Base-by-base conservation (phyloP, 1,140 invertebrate genomes). In the Neodiprion lecontei region DNA sequence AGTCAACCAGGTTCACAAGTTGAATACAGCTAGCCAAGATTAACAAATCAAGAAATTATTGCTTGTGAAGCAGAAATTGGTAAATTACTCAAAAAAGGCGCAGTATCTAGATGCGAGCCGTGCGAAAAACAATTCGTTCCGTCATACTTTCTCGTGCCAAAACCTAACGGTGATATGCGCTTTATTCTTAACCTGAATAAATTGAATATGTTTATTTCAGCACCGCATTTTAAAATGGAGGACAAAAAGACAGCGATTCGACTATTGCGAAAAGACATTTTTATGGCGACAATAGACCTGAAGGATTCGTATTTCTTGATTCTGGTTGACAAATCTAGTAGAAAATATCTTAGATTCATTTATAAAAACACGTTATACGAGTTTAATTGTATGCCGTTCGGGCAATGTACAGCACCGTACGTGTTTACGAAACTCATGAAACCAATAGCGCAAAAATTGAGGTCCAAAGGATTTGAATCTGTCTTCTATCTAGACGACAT, bases 371-470 rank as follows among this genome's bases (percentile, higher is more conserved):
- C 17, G 12, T 68, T 79, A 17, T 78, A 75, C 48, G 71, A 79
- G 61, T 79, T 78, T 67, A 79, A 70, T 73, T 79, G 75, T 70
- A 68, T 77, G 14, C 72, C 72, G 9, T 80, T 78, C 70, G 79
- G 78, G 12, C 47, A 78, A 47, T 78, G 65, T 17, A 67, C 66
- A 67, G 78, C 78, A n/a, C 78, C 79, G 9, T 74, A 40, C 5
- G 28, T 40, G 28, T 79, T 81, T 69, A 78, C 78, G 21, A 79
- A 80, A 74, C n/a, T 79, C 21, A 79, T 79, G 73, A 77, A 80
- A 69, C 77, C 75, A n/a, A 70, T 76, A 72, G 66, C 66, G 23
- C 50, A 69, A 65, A 23, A 48, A 69, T 76, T 70, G 47, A 76
- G 75, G 28, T 14, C 69, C 17, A 76, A 61, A 48, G 67, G 75